Percentiles rank a stretch among this genome's conserved stretches.
These are phyloP conservation scores for Chloroceryle aenea DNA, from an alignment of 2,113 vertebrate genomes.

Conservation along the genomic window DNA sequence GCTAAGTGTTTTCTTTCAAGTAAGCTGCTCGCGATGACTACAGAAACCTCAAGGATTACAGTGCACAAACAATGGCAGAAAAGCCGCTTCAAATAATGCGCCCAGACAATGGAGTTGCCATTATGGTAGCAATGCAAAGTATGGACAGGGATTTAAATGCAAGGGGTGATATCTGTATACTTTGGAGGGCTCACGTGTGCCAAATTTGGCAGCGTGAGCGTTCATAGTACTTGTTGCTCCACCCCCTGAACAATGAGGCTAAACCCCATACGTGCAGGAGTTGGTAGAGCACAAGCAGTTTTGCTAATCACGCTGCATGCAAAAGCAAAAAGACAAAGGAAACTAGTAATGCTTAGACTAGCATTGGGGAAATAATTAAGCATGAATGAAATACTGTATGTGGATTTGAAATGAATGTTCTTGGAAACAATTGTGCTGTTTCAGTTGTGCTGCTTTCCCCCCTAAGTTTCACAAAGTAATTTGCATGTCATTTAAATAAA, in stretches of 20 bases:
- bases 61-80: constrained; percentile 51
- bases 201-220: constrained; percentile 36
- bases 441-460: constrained; percentile 20
- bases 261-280: constrained; percentile 50
- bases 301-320: constrained; percentile 42
- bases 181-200: constrained; percentile 37
- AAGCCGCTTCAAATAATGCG: constrained; percentile 60
- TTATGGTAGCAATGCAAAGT: constrained; percentile 36
- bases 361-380: constrained; percentile 59
- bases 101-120: constrained; percentile 49
- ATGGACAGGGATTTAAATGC: constrained; percentile 19
- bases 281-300: constrained; percentile 18
- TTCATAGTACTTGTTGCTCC: constrained; percentile 43
- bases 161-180: neutral
- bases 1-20: constrained; percentile 62
- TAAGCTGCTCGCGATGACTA: constrained; percentile 45
- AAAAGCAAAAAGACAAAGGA: constrained; percentile 67
- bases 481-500: constrained; percentile 68
- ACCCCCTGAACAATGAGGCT: constrained; percentile 61
- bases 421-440: constrained; percentile 58
- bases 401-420: constrained; percentile 57
- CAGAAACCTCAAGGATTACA: constrained; percentile 67
- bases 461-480: constrained; percentile 50
- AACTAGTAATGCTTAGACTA: constrained; percentile 25
- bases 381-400: constrained; percentile 42